phyloP scores from a whole-genome alignment of 2,797 vertebrate species.

The Garrulus glandarius region DNA sequence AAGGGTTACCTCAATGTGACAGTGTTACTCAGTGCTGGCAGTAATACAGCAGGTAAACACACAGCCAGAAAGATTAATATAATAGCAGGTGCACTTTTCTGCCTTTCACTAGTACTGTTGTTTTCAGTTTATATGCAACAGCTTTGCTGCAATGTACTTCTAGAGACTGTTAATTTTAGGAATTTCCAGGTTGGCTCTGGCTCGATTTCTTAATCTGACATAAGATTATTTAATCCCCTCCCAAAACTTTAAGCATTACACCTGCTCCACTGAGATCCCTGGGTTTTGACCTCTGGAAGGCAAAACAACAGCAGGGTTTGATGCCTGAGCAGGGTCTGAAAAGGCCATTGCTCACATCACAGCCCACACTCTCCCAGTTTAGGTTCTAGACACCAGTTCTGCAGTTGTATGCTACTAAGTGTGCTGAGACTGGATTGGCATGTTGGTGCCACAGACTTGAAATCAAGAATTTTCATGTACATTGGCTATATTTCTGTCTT shows the following conservation, averaged over 20 bases:
- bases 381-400: not conserved
- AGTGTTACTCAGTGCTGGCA: not conserved
- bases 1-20: not conserved
- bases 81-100: not conserved
- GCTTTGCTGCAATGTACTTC: not conserved
- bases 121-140: not conserved
- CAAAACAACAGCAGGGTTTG: not conserved
- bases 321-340: not conserved
- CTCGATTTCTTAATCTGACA: not conserved
- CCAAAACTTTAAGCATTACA: not conserved
- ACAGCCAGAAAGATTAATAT: not conserved
- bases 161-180: not conserved
- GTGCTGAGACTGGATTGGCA: not conserved
- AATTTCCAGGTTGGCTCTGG: not conserved
- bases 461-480: not conserved
- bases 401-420: not conserved
- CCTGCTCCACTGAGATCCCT: not conserved
- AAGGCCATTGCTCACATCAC: fast-evolving
- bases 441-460: not conserved
- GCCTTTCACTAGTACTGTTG: not conserved
- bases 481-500: not conserved
- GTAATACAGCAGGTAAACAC: not conserved
- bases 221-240: not conserved
- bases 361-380: fast-evolving
- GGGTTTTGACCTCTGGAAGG: not conserved